Conservation (phyloP, 2,113 vertebrate genomes). For the Lathamus discolor region DNA sequence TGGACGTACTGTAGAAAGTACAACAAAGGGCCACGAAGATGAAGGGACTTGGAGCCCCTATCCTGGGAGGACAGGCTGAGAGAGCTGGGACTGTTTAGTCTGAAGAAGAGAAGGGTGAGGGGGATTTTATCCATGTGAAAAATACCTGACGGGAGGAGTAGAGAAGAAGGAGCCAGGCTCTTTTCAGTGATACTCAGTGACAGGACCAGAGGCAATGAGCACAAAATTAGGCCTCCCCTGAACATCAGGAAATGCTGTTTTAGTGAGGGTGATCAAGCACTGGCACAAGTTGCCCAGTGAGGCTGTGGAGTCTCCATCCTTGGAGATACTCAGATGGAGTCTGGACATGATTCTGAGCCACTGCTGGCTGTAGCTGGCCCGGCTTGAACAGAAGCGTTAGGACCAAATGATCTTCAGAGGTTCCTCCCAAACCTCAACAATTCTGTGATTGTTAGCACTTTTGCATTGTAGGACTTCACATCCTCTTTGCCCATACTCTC, state of each 20-base stretch:
- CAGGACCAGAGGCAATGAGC: background rate
- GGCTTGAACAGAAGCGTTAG: background rate
- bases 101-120: background rate
- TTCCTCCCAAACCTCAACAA: background rate
- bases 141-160: background rate
- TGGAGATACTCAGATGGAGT: background rate
- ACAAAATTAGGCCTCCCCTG: background rate
- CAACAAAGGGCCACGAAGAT: fast-evolving
- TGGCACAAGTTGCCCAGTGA: background rate
- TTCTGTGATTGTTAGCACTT: background rate
- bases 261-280: background rate
- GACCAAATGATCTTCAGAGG: background rate
- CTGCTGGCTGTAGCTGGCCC: background rate
- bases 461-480: fast-evolving
- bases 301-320: background rate
- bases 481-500: background rate
- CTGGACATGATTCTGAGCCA: background rate
- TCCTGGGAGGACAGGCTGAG: background rate
- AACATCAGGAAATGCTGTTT: background rate
- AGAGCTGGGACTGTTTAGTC: background rate
- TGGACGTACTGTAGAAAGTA: fast-evolving
- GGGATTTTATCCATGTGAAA: background rate
- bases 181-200: background rate
- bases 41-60: background rate
- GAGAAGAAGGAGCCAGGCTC: background rate